A percentile compares a stretch with the other conserved stretches of the same genome.
These are phyloP conservation scores for Cnemophilus loriae DNA, from an alignment of 2,113 vertebrate genomes.

Conservation along the genomic window DNA sequence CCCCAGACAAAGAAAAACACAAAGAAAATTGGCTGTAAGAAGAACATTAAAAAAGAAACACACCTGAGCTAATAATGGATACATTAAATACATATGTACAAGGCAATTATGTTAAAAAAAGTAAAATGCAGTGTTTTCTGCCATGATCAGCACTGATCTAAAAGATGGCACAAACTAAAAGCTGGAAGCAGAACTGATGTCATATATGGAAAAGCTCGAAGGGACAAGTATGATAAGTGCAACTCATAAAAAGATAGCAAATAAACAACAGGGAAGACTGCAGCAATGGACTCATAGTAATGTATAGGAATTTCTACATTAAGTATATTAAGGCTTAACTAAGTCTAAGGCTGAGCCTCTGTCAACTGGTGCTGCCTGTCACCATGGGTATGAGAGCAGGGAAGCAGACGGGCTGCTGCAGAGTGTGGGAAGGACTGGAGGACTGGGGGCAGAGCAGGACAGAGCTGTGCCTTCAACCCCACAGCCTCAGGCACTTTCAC, in stretches of 20 bases:
- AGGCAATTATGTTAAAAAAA: background rate
- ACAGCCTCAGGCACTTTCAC: background rate
- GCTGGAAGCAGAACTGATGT: background rate
- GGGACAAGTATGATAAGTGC: background rate
- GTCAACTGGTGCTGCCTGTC: background rate
- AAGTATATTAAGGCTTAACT: background rate
- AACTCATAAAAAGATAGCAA: background rate
- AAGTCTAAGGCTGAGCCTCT: background rate
- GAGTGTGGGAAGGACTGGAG: fast-evolving
- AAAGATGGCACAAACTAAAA: background rate
- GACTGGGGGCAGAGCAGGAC: no score
- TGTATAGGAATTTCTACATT: background rate
- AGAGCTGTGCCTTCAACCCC: background rate
- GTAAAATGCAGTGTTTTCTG: background rate
- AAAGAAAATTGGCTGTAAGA: background rate
- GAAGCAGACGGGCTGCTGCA: background rate
- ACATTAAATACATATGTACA: background rate
- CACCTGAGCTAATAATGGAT: background rate
- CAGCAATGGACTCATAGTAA: background rate
- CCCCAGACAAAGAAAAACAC: background rate
- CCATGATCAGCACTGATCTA: background rate
- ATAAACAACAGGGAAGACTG: background rate
- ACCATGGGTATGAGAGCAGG: background rate
- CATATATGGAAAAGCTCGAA: background rate
- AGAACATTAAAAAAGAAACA: background rate